Evolutionary conservation across 64 coral and sea anemone species (phyloP).

Genomic region (Montipora efflorescens): DNA sequence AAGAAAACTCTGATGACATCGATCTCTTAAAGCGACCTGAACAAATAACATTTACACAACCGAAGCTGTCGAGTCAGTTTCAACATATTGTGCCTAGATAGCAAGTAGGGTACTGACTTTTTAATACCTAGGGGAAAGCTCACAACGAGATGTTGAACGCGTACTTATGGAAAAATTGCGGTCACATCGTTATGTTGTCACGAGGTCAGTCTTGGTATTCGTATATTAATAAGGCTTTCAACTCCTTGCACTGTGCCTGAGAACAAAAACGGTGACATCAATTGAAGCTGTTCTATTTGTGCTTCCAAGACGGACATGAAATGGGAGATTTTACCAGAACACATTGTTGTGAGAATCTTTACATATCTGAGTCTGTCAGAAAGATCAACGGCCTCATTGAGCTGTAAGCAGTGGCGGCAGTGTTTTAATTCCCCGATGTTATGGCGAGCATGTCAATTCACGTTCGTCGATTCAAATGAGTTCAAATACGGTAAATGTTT

Average conservation of each 20-base stretch:
- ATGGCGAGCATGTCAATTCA: conserved; percentile 82
- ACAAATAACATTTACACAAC: no score
- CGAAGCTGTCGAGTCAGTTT: no score
- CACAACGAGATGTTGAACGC: no score
- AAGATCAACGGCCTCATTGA: conserved; percentile 68
- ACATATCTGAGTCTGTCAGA: conserved; percentile 45
- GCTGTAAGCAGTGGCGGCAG: conserved; percentile 82
- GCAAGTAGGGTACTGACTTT: no score
- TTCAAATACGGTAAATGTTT: conserved; percentile 69
- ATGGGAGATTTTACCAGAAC: conserved; percentile 85
- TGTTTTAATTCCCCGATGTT: conserved; percentile 76
- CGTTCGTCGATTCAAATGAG: conserved; percentile 60
- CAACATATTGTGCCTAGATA: no score
- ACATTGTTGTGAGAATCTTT: conserved; percentile 69
- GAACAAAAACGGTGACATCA: not conserved
- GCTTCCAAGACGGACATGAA: conserved; percentile 32
- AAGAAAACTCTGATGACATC: no score
- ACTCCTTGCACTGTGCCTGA: not conserved
- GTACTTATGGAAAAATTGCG: not conserved
- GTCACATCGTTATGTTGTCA: not conserved
- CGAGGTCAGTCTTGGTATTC: not conserved
- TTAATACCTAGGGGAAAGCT: no score
- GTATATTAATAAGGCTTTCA: not conserved
- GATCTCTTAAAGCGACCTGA: no score
- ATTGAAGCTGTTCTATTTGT: not conserved